Base-by-base conservation (phyloP, 92 coral and sea anemone genomes). In the Phenganax subtilis region DNA sequence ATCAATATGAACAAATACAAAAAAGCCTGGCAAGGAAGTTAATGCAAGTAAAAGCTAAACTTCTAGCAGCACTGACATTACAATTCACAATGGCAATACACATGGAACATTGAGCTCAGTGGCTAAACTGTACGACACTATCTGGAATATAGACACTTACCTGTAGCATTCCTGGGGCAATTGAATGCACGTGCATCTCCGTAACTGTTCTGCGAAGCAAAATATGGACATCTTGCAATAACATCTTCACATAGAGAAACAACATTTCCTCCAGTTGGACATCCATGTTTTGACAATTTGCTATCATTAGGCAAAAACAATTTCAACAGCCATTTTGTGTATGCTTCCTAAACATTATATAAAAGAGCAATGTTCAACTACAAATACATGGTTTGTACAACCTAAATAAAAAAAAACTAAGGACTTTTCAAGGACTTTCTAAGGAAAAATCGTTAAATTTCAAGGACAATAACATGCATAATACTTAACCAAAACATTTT, bases 181-280 rank as follows among this genome's bases (percentile, higher is more conserved):
- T 79, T 60, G 27, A 79, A 79, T 9, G 83, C 83, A 31, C 74
- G 83, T 15, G 57, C 55, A 52, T 79, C 74, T 65, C 83, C 83
- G 63, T 79, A 79, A n/a, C 74, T 54, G 56, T 79, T 31, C 28
- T 63, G 3, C 7, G 83, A 47, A 79, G 61, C 65, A 53, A 79
- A 65, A 54, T 79, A 64, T 1, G 83, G 83, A 51, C 83, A 79
- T 79, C n/a, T 79, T 64, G 83, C 83, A 28, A 62, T 29, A 11
- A 62, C 74, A 9, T 31, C 61, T 62, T 51, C 29, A 20, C 83
- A 79, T 6, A 62, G 37, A 37, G 73, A 68, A 7, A 68, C 30
- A 30, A 29, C 14, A 37, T 7, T 12, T 2, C 0, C 15, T 17
- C 8, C 53, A 25, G 71, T 55, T 31, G 9, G 3, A 9, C 54